Evolutionary conservation across 2,113 vertebrate species (phyloP).

Genomic region (Scophthalmus maximus): DNA sequence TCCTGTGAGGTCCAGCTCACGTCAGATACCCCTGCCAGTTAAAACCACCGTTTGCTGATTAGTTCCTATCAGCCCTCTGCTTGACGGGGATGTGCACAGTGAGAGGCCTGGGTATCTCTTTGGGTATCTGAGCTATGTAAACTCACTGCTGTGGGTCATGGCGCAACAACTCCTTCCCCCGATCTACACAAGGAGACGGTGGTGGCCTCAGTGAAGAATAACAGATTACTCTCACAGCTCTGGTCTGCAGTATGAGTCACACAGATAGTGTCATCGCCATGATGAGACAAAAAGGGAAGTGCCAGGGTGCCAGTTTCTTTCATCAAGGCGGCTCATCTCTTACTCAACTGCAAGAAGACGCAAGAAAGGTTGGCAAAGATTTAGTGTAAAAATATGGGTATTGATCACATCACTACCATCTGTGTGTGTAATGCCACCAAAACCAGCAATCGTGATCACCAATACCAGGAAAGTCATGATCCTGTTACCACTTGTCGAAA

Average conservation of each 20-base stretch:
- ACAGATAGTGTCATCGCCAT: constrained; percentile 53
- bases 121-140: constrained; percentile 82
- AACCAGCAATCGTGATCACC: not conserved
- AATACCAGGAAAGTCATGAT: constrained; percentile 1
- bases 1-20: constrained; percentile 76
- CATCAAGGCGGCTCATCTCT: constrained; percentile 38
- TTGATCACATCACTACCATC: constrained; percentile 9
- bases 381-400: constrained; percentile 1
- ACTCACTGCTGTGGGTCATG: constrained; percentile 76
- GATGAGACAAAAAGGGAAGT: constrained; percentile 38
- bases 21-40: constrained; percentile 67
- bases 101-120: constrained; percentile 64
- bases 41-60: constrained; percentile 70
- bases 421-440: not conserved
- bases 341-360: constrained; percentile 1
- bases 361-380: not conserved
- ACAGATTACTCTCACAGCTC: constrained; percentile 25
- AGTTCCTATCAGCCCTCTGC: constrained; percentile 69
- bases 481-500: not conserved
- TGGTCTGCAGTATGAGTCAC: constrained; percentile 34
- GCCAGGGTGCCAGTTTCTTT: constrained; percentile 30
- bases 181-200: constrained; percentile 26
- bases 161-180: constrained; percentile 46
- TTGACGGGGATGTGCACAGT: constrained; percentile 49
- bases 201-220: constrained; percentile 28